A percentile compares a stretch with the other conserved stretches of the same genome.
phyloP scores from a whole-genome alignment of 2,888 invertebrate genomes.

The Andrena camellia region DNA sequence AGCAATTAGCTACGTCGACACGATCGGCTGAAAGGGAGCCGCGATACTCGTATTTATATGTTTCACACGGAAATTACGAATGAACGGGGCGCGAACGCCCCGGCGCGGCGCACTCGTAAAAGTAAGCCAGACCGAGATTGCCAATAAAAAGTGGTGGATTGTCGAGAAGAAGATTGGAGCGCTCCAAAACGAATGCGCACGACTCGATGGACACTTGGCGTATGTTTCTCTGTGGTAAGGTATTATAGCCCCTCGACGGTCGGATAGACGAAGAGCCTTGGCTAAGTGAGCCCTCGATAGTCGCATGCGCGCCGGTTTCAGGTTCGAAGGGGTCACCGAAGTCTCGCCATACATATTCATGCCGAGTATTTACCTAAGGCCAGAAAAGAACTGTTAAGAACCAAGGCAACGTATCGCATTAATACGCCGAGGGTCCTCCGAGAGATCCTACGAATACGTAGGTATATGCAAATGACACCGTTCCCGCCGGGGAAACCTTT shows the following conservation, averaged over 20 bases:
- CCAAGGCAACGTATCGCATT: conserved; percentile 72
- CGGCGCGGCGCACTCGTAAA: conserved; percentile 3
- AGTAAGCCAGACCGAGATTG: not conserved
- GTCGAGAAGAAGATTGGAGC: not conserved
- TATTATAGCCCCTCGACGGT: conserved; percentile 15
- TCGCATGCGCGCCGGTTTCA: conserved; percentile 51
- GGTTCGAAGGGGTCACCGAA: conserved; percentile 64
- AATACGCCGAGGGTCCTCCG: conserved; percentile 70
- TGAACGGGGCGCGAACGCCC: not conserved
- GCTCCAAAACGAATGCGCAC: too few species aligned
- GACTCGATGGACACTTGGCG: too few species aligned
- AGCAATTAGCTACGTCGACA: conserved; percentile 47
- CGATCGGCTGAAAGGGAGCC: conserved; percentile 24
- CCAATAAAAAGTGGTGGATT: conserved; percentile 4
- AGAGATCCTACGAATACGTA: conserved; percentile 72
- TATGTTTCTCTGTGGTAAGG: too few species aligned
- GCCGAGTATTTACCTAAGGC: conserved; percentile 73
- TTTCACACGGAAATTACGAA: conserved; percentile 32
- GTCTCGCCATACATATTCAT: conserved; percentile 72
- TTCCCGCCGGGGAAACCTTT: conserved; percentile 65
- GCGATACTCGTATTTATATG: conserved; percentile 16
- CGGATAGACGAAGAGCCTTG: conserved; percentile 26
- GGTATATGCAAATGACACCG: conserved; percentile 74
- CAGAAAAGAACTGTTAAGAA: conserved; percentile 76
- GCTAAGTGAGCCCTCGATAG: conserved; percentile 42